Conservation (phyloP, 2,113 vertebrate species). For the Dromaius novaehollandiae region DNA sequence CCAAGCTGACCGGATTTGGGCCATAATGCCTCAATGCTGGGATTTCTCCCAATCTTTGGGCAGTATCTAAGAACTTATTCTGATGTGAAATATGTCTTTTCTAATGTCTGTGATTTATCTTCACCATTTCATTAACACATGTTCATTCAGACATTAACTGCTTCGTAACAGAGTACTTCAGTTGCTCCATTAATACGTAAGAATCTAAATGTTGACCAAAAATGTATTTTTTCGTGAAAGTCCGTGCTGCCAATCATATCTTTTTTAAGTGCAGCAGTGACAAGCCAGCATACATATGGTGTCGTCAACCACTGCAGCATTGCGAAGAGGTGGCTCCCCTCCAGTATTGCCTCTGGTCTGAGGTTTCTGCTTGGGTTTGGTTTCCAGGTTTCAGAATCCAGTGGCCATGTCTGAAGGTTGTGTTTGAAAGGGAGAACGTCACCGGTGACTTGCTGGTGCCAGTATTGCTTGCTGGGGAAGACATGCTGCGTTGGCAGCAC, state of each 20-base stretch:
- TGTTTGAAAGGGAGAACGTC: neutral
- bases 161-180: constrained; percentile 22
- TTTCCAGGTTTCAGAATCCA: neutral
- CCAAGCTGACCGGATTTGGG: neutral
- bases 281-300: rapidly evolving
- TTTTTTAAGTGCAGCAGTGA: neutral
- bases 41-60: neutral
- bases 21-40: neutral
- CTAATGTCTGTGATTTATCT: neutral
- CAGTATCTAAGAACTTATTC: neutral
- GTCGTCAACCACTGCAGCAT: neutral
- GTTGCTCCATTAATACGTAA: constrained; percentile 1
- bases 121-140: neutral
- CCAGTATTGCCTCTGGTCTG: too few relatives aligned
- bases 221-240: neutral
- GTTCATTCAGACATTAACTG: neutral
- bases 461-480: neutral
- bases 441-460: neutral
- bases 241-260: neutral
- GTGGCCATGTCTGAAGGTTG: neutral
- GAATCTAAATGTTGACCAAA: constrained; percentile 56
- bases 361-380: neutral
- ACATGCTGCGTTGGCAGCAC: neutral
- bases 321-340: neutral
- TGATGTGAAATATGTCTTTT: neutral